Conservation (phyloP, 2,113 vertebrate genomes). For the Dunckerocampus dactyliophorus region DNA sequence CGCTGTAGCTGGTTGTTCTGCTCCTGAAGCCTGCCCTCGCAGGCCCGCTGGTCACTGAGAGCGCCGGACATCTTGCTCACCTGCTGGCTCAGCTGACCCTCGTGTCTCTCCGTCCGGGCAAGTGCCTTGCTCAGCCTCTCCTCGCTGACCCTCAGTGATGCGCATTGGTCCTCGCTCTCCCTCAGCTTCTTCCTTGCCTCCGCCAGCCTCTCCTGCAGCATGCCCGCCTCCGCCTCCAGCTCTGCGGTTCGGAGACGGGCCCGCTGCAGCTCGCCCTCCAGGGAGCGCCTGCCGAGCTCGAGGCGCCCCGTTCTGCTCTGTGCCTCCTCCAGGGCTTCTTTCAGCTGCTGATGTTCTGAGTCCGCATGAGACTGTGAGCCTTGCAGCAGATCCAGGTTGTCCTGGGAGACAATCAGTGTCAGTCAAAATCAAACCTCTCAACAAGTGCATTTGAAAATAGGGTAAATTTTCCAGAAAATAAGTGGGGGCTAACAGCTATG, state of each 20-base stretch:
- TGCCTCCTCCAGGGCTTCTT: slow-evolving; percentile 66
- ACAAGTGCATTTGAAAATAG: too few relatives aligned
- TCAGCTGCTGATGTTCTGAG: slow-evolving; percentile 63
- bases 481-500: too few relatives aligned
- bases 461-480: too few relatives aligned
- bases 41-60: slow-evolving; percentile 56
- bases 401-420: slow-evolving; percentile 42
- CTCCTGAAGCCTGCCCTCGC: slow-evolving; percentile 63
- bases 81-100: slow-evolving; percentile 70
- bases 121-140: slow-evolving; percentile 60
- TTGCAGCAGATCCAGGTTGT: slow-evolving; percentile 57
- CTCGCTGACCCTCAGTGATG: slow-evolving; percentile 55
- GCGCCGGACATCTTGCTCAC: slow-evolving; percentile 62
- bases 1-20: slow-evolving; percentile 69
- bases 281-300: slow-evolving; percentile 62
- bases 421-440: background rate
- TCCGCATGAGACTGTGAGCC: slow-evolving; percentile 50
- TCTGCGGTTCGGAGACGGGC: slow-evolving; percentile 61
- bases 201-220: slow-evolving; percentile 63
- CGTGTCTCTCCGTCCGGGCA: slow-evolving; percentile 67
- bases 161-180: slow-evolving; percentile 66
- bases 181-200: slow-evolving; percentile 64
- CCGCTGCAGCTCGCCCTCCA: slow-evolving; percentile 74
- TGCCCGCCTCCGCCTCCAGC: slow-evolving; percentile 62
- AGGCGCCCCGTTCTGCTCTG: slow-evolving; percentile 60